Base-by-base conservation (phyloP, 2,888 invertebrate species). In the Syrphus vitripennis region DNA sequence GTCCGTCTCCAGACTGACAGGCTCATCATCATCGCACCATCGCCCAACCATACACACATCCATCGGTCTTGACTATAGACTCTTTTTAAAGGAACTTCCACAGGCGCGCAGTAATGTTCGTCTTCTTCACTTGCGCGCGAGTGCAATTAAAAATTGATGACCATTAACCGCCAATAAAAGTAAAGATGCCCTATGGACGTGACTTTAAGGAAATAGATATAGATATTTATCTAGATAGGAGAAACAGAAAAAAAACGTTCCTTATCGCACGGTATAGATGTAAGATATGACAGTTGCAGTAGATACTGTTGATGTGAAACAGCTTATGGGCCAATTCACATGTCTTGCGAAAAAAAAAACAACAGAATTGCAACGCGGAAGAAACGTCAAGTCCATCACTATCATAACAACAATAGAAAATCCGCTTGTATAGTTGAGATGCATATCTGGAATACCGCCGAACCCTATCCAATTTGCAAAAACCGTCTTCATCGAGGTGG, bases 71-170 rank as follows among this genome's bases (percentile, higher is more conserved):
- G 59, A 59, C n/a, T n/a, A n/a, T n/a, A n/a, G n/a, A n/a, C 14
- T 59, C 37, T 21, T 34, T 63, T 42, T 9, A 9, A 7, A 81
- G 72, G 69, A 86, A 72, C 81, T 70, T 74, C 53, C 45, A 61
- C 24, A 45, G 53, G 55, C 57, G 53, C 74, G 37, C n/a, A 48
- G 50, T 65, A 69, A 42, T 70, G 69, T 53, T 59, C 82, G 55
- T 53, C 82, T 63, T 53, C 82, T 63, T 57, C 63, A 69, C 77
- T 76, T 45, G 45, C n/a, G 40, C 50, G 70, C n/a, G 40, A 57
- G 70, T 16, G 67, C 86, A 82, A 86, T 86, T 86, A 86, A 86
- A 86, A 86, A 86, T 65, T 86, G 86, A 82, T 82, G 86, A 78
- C 70, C 86, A 82, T 86, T 70, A 86, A 77, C 70, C 74, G 77